Evolutionary conservation across 1,140 invertebrate species (phyloP), one percentile per base, ranked within the genome.

Genomic region (Neodiprion pinetum): DNA sequence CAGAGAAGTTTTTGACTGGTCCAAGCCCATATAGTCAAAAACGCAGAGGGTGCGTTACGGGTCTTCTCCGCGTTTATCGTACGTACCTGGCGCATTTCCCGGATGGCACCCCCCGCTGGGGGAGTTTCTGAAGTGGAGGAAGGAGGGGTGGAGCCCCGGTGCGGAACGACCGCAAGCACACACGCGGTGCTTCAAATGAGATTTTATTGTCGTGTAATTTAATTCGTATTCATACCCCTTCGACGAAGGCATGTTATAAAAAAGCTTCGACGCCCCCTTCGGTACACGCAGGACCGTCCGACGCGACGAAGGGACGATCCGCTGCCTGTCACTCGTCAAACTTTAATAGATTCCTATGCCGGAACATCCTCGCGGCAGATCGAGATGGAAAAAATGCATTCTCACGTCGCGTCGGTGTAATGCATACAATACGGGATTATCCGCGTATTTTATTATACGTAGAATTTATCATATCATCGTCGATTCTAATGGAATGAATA

Each of bases 161-260:
- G 11, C 53, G 53, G 53, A 61, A 61, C 4, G n/a, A 61, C 53
- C 53, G 53, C 53, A 61, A 61, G 11, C 53, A 17, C 11, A 12
- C 67, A 23, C 67, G 40, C 40, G 67, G 67, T 3, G 23, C 67
- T 69, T 21, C 10, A 69, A 69, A 69, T 23, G 49, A 65, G 71
- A 72, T 76, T 75, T 76, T 77, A 82, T 82, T 81, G 81, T 82
- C 75, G 23, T 69, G 71, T 77, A 82, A 82, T 81, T 82, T 82
- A 80, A 80, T 72, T 76, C 28, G 67, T 72, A 80, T 81, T 82
- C 81, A 79, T 47, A n/a, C 23, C 53, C 53, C 53, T 61, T 40
- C 28, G 28, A 5, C 28, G 11, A 17, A 61, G 53, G 53, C 53
- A 61, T 14, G 53, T 61, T 61, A 61, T 61, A 61, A 61, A 61